These are phyloP conservation scores for Drosophila merina DNA, from an alignment of 2,888 invertebrate species.

Conservation along the genomic window DNA sequence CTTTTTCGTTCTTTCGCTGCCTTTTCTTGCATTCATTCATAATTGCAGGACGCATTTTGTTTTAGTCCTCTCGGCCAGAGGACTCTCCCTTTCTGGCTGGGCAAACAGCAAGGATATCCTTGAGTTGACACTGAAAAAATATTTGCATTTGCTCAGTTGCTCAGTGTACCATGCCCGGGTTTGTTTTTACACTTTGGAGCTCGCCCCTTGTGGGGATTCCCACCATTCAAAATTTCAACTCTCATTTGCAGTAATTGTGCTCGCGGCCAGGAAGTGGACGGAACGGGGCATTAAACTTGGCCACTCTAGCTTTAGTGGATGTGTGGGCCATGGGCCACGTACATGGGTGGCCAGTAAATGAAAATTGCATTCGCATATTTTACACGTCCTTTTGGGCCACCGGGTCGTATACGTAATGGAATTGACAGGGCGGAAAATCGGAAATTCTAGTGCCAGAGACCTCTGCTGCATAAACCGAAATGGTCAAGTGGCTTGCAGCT, in stretches of 20 bases:
- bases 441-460: conserved; percentile 44
- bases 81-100: conserved; percentile 21
- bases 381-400: conserved; percentile 29
- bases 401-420: conserved; percentile 65
- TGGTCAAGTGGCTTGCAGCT: conserved; percentile 9
- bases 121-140: conserved; percentile 76
- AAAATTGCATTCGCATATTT: conserved; percentile 65
- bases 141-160: conserved; percentile 46
- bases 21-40: conserved; percentile 60
- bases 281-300: conserved; percentile 41
- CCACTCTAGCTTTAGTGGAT: conserved; percentile 27
- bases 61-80: conserved; percentile 39
- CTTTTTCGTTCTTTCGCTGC: conserved; percentile 32
- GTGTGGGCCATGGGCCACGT: conserved; percentile 11
- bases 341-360: conserved; percentile 43
- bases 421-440: conserved; percentile 68
- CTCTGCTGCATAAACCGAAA: conserved; percentile 36
- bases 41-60: conserved; percentile 76
- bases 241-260: conserved; percentile 37
- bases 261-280: conserved; percentile 18
- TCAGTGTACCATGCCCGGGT: background rate
- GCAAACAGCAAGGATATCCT: conserved; percentile 77
- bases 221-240: conserved; percentile 21
- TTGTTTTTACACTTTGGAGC: conserved; percentile 11
- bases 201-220: conserved; percentile 14